phyloP scores from a whole-genome alignment of 2,113 vertebrate genomes.

The Chlamydotis undulata region DNA sequence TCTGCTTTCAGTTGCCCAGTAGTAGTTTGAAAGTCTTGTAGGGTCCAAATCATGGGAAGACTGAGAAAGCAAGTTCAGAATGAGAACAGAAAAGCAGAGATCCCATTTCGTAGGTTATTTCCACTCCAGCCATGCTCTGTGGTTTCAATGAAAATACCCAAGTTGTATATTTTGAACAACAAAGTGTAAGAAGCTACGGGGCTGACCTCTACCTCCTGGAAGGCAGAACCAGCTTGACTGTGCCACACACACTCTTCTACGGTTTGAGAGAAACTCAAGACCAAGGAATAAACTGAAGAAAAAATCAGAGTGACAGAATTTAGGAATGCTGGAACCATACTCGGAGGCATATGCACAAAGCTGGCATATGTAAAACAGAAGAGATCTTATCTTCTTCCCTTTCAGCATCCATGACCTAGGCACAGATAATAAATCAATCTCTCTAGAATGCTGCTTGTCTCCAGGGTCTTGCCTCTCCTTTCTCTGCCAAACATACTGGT shows the following conservation, averaged over 20 bases:
- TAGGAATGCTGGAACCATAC: not conserved
- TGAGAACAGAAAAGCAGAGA: not conserved
- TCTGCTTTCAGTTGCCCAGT: not conserved
- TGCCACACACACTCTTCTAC: not conserved
- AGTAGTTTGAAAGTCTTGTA: not conserved
- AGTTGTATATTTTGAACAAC: not conserved
- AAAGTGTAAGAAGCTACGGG: not conserved
- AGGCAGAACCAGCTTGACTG: not conserved
- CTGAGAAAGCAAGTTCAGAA: not conserved
- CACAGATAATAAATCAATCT: not conserved
- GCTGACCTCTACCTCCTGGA: not conserved
- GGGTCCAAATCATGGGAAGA: not conserved
- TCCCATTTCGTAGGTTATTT: not conserved
- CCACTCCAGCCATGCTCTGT: not conserved
- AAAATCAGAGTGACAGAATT: not conserved
- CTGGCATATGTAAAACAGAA: not conserved
- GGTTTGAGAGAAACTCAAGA: not conserved
- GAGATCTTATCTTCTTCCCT: not conserved
- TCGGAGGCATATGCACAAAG: not conserved
- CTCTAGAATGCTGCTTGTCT: not conserved
- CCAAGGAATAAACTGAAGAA: not conserved
- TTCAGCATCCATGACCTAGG: not conserved
- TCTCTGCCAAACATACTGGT: not conserved
- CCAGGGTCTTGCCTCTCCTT: not conserved
- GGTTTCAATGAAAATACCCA: not conserved